Conservation (phyloP, 2,113 vertebrate genomes). For the Mellivora capensis region DNA sequence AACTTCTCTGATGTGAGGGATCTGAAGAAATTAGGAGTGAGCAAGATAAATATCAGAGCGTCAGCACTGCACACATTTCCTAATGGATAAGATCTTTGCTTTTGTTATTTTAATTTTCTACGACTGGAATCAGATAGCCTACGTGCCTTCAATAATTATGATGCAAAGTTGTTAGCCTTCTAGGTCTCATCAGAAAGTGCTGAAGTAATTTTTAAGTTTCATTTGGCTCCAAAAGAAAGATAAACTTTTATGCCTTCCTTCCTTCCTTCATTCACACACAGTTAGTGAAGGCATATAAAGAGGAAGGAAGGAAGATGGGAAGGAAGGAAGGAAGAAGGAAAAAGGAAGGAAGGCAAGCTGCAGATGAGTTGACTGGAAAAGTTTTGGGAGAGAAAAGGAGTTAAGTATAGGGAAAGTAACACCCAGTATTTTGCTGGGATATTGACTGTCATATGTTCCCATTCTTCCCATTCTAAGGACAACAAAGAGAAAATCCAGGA, state of each 20-base stretch:
- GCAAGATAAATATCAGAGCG: slow-evolving; percentile 73
- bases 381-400: background rate
- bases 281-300: background rate
- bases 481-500: background rate
- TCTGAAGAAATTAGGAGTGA: slow-evolving; percentile 74
- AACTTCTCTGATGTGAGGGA: slow-evolving; percentile 65
- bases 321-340: background rate
- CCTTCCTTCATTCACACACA: background rate
- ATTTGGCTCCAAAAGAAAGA: background rate
- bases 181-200: background rate
- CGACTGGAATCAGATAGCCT: slow-evolving; percentile 63
- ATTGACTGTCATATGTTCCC: background rate
- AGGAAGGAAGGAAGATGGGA: background rate
- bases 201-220: slow-evolving; percentile 47
- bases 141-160: slow-evolving; percentile 61
- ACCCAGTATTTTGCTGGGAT: background rate
- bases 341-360: background rate
- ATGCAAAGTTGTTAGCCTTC: slow-evolving; percentile 12
- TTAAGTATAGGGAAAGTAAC: background rate
- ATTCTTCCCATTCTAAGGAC: background rate
- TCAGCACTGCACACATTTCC: slow-evolving; percentile 66
- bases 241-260: background rate
- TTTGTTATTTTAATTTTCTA: slow-evolving; percentile 77
- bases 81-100: slow-evolving; percentile 72
- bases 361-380: background rate